Evolutionary conservation across 1,140 invertebrate genomes (phyloP).

Genomic region (Fopius arisanus): DNA sequence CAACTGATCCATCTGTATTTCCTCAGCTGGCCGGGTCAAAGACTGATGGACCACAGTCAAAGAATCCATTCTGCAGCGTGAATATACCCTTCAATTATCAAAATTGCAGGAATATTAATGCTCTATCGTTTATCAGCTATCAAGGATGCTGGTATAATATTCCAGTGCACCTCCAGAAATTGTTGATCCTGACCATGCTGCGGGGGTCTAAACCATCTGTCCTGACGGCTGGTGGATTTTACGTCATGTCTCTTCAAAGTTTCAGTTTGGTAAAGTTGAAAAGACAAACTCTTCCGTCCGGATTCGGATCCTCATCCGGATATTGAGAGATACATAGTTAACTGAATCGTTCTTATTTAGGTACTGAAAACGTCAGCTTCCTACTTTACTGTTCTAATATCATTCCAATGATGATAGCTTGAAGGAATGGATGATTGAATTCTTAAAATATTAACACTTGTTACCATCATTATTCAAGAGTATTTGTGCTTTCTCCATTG

Average conservation of each 20-base stretch:
- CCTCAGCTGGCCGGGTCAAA: not conserved
- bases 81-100: not conserved
- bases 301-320: not conserved
- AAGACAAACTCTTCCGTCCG: not conserved
- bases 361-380: constrained; percentile 21
- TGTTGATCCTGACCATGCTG: not conserved
- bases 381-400: constrained; percentile 3
- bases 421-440: too few species aligned
- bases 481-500: too few species aligned
- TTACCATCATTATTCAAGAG: too few species aligned
- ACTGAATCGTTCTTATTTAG: constrained; percentile 1
- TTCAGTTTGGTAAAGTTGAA: not conserved
- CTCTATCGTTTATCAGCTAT: not conserved
- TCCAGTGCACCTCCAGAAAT: not conserved
- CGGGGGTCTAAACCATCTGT: not conserved
- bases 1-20: not conserved
- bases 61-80: not conserved
- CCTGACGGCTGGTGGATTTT: not conserved
- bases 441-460: too few species aligned
- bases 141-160: not conserved
- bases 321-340: too few species aligned
- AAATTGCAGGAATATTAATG: not conserved
- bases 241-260: constrained; percentile 20
- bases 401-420: not conserved
- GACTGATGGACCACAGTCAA: not conserved